Conservation (phyloP, 1,140 invertebrate genomes). For the Phymastichus coffea region DNA sequence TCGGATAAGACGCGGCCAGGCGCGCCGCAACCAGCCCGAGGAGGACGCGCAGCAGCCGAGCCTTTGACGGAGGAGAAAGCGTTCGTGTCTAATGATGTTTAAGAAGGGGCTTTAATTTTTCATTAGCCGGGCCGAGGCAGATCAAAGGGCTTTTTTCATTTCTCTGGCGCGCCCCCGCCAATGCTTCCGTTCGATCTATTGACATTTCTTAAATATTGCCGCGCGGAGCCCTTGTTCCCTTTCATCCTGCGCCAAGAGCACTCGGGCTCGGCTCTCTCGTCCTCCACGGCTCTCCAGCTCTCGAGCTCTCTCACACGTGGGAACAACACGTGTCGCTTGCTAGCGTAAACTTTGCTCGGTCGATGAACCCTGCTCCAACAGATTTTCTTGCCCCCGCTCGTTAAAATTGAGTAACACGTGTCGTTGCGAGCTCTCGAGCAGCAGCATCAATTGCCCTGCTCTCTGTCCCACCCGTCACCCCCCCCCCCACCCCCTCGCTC, state of each 20-base stretch:
- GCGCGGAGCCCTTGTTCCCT: slow-evolving; percentile 14
- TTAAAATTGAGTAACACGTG: slow-evolving; percentile 14
- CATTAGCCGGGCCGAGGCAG: slow-evolving; percentile 50
- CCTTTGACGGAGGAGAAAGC: slow-evolving; percentile 14
- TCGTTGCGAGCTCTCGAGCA: background rate
- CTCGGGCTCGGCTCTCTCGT: background rate
- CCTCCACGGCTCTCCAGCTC: background rate
- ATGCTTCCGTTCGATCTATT: slow-evolving; percentile 44
- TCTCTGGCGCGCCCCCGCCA: slow-evolving; percentile 42
- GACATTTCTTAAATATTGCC: slow-evolving; percentile 53
- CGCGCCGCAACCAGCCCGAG: slow-evolving; percentile 16
- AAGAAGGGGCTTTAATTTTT: slow-evolving; percentile 58
- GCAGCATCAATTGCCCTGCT: slow-evolving; percentile 1
- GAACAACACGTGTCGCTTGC: slow-evolving; percentile 18
- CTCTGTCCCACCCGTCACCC: no score
- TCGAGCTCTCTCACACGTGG: background rate
- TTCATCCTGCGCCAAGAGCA: background rate
- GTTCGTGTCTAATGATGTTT: slow-evolving; percentile 56
- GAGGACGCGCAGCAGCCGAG: slow-evolving; percentile 20
- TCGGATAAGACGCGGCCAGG: no score
- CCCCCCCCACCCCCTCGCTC: no score
- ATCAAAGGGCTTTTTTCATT: slow-evolving; percentile 53
- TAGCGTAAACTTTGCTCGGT: slow-evolving; percentile 28
- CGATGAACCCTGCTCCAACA: slow-evolving; percentile 37
- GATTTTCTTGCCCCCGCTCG: slow-evolving; percentile 23